Conservation (phyloP, 23 tunicate species). For the Corella eumyota region DNA sequence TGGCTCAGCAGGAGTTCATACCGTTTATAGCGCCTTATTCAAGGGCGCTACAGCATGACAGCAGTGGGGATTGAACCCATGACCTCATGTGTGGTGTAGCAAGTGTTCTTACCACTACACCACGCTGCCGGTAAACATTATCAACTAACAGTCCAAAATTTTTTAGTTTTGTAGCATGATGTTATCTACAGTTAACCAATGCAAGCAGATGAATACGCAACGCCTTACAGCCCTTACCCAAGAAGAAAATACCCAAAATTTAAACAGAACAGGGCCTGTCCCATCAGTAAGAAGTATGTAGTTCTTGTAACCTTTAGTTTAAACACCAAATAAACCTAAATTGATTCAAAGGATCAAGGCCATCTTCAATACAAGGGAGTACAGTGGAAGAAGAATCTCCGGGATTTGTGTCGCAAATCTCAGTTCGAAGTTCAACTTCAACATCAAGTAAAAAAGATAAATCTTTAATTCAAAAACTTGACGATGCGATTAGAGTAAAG, state of each 20-base stretch:
- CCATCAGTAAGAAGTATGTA: constrained; percentile 1
- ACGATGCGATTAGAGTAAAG: constrained; percentile 8
- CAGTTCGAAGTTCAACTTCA: neutral
- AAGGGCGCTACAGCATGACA: too few relatives aligned
- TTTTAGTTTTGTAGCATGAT: constrained; percentile 16
- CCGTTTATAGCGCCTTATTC: too few relatives aligned
- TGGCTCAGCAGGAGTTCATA: too few relatives aligned
- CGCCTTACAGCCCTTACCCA: too few relatives aligned
- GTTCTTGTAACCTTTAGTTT: neutral
- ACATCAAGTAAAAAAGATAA: neutral
- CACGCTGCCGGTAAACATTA: too few relatives aligned
- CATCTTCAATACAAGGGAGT: too few relatives aligned
- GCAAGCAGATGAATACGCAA: constrained; percentile 11
- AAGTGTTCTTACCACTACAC: too few relatives aligned
- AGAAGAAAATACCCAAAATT: neutral
- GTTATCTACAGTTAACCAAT: constrained; percentile 15
- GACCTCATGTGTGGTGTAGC: too few relatives aligned
- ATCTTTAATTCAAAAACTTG: neutral
- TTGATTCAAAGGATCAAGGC: neutral
- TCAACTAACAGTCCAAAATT: neutral
- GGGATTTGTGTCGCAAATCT: too few relatives aligned
- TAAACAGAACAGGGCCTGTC: neutral
- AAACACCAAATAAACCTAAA: neutral
- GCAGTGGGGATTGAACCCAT: too few relatives aligned
- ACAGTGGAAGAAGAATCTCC: too few relatives aligned